Evolutionary conservation across 23 tunicate species (phyloP).

Genomic region (Diplosoma virens): DNA sequence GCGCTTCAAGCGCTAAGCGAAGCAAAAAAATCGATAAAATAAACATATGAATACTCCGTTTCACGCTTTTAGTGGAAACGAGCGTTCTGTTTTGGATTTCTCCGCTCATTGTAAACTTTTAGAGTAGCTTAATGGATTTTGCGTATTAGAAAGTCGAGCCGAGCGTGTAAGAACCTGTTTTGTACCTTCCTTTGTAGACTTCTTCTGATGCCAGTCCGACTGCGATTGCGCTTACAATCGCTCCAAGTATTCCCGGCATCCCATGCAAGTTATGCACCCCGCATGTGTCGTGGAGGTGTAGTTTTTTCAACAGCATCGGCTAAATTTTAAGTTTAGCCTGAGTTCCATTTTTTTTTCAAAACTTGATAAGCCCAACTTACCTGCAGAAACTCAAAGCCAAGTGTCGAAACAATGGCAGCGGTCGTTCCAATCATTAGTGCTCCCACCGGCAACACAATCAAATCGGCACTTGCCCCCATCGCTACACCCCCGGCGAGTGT

Average conservation of each 20-base stretch:
- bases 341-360: background rate
- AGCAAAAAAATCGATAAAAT: no score
- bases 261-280: conserved; percentile 92
- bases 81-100: no score
- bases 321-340: background rate
- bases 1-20: no score
- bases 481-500: conserved; percentile 97
- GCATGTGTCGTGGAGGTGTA: conserved; percentile 92
- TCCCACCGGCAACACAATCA: conserved; percentile 85
- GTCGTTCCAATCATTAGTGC: conserved; percentile 70
- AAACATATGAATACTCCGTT: no score
- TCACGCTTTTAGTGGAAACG: no score
- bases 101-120: no score
- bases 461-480: conserved; percentile 88
- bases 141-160: no score
- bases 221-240: conserved; percentile 67
- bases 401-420: conserved; percentile 72
- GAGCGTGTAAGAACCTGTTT: no score
- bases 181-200: conserved; percentile 59
- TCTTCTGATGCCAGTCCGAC: conserved; percentile 51
- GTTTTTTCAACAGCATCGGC: conserved; percentile 50
- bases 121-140: no score
- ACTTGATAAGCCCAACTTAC: conserved; percentile 39
- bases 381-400: conserved; percentile 84
- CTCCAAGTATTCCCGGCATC: conserved; percentile 87